These are phyloP conservation scores for Hyposmocoma kahamanoa DNA, from an alignment of 1,140 invertebrate genomes.

Conservation along the genomic window DNA sequence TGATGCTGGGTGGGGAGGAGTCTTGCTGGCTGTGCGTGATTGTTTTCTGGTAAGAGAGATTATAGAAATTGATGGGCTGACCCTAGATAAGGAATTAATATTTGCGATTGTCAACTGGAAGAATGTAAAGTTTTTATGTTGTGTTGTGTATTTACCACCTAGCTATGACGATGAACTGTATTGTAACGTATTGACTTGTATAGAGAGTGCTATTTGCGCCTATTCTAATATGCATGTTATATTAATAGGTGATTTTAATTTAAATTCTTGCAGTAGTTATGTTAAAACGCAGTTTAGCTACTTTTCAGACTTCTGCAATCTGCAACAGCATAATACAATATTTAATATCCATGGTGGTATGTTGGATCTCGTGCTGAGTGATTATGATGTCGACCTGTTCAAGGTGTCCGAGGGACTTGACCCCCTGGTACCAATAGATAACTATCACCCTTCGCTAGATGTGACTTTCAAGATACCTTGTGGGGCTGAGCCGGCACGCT, in stretches of 20 bases:
- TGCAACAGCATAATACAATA: constrained; percentile 3
- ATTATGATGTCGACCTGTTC: not conserved
- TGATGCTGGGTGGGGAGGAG: not conserved
- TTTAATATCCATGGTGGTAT: constrained; percentile 5
- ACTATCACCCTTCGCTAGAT: constrained; percentile 7
- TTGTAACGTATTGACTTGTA: too few relatives aligned
- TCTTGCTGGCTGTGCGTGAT: not conserved
- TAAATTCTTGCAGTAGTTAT: not conserved
- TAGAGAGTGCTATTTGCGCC: not conserved
- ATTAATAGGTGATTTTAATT: constrained; percentile 1
- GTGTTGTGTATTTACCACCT: too few relatives aligned
- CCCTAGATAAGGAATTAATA: not conserved
- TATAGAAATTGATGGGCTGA: not conserved
- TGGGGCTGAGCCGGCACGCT: not conserved
- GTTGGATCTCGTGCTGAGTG: constrained; percentile 8
- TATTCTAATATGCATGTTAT: not conserved
- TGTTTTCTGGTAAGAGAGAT: not conserved
- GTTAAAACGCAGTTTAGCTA: not conserved
- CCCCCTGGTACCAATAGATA: constrained; percentile 2
- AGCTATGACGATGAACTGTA: too few relatives aligned
- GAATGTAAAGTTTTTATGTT: too few relatives aligned
- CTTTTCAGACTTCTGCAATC: not conserved
- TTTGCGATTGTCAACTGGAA: not conserved
- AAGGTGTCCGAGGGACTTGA: not conserved
- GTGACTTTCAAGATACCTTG: not conserved